These are phyloP conservation scores for Ecliptopera silaceata DNA, from an alignment of 2,888 invertebrate species.

Conservation along the genomic window DNA sequence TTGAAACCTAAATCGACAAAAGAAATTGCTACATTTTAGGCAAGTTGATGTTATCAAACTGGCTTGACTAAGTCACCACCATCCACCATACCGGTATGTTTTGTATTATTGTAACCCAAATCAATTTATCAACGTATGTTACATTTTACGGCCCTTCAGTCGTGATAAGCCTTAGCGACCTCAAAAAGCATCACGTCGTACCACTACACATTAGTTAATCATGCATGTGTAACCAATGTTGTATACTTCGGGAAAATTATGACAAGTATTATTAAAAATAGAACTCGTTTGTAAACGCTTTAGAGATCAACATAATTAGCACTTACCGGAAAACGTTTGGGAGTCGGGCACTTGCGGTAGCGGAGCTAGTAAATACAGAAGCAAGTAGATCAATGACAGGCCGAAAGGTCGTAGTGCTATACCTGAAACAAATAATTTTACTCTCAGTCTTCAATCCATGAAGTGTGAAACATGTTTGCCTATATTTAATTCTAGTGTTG, in stretches of 20 bases:
- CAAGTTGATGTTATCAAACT: slow-evolving; percentile 6
- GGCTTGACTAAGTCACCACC: background rate
- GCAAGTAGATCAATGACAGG: slow-evolving; percentile 90
- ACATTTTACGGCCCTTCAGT: slow-evolving; percentile 15
- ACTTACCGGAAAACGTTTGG: slow-evolving; percentile 85
- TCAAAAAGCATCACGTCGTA: slow-evolving; percentile 21
- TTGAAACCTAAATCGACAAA: background rate
- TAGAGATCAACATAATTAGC: slow-evolving; percentile 4
- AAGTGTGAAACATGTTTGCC: too few relatives aligned
- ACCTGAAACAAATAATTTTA: slow-evolving; percentile 83
- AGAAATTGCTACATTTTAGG: background rate
- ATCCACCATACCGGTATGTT: slow-evolving; percentile 13
- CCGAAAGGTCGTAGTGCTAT: slow-evolving; percentile 91
- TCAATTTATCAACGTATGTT: slow-evolving; percentile 23
- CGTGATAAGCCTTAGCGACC: slow-evolving; percentile 31
- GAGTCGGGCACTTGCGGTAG: slow-evolving; percentile 88
- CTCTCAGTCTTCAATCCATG: background rate
- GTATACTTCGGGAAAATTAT: slow-evolving; percentile 8
- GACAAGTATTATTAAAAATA: slow-evolving; percentile 19
- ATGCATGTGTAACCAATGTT: slow-evolving; percentile 11
- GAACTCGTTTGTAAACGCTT: slow-evolving; percentile 5
- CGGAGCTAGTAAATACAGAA: slow-evolving; percentile 90
- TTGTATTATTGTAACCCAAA: slow-evolving; percentile 11
- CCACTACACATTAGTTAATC: background rate
- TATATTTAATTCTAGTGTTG: too few relatives aligned